Evolutionary conservation across 2,888 invertebrate genomes (phyloP).

Genomic region (Nycteola revayana): DNA sequence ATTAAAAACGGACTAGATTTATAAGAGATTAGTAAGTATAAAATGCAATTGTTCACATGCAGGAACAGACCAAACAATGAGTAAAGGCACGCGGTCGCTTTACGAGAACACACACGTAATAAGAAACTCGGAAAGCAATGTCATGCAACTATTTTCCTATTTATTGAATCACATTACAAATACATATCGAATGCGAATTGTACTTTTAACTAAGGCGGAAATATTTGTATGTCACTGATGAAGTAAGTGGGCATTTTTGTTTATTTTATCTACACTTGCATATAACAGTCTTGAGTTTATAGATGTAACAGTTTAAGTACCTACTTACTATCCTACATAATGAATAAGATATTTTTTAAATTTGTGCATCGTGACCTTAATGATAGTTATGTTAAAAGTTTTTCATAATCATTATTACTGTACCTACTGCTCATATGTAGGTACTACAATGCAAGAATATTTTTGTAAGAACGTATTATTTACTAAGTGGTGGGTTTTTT

Average conservation of each 20-base stretch:
- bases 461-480: too few species aligned
- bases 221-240: constrained; percentile 8
- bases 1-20: constrained; percentile 42
- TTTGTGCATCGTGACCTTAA: too few species aligned
- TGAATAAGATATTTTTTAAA: too few species aligned
- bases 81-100: constrained; percentile 30
- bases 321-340: too few species aligned
- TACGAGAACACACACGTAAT: constrained; percentile 35
- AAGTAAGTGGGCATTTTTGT: constrained; percentile 14
- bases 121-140: constrained; percentile 38
- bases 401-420: too few species aligned
- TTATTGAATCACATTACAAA: constrained; percentile 28
- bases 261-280: too few species aligned
- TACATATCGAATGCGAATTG: constrained; percentile 10
- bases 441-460: too few species aligned
- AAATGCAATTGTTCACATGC: constrained; percentile 39
- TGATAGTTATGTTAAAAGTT: too few species aligned
- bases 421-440: too few species aligned
- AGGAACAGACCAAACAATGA: constrained; percentile 48
- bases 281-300: too few species aligned
- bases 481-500: too few species aligned
- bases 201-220: constrained; percentile 6
- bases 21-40: constrained; percentile 35
- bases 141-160: constrained; percentile 39
- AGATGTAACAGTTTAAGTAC: too few species aligned